Conservation (phyloP, 2,113 vertebrate species). For the Crotophaga sulcirostris region DNA sequence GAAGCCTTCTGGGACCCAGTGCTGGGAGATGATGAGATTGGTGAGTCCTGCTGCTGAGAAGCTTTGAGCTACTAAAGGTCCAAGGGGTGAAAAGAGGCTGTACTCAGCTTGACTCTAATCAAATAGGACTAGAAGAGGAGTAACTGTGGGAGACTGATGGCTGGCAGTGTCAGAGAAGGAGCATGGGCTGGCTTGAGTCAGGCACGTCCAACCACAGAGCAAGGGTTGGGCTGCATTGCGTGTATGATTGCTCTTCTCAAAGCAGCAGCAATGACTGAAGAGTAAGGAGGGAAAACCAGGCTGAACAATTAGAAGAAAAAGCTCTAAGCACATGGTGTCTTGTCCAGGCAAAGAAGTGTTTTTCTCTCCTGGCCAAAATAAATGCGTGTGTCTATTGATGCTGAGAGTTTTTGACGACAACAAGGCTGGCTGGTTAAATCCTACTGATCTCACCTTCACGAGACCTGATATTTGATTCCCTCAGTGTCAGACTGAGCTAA, state of each 20-base stretch:
- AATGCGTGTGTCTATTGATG: background rate
- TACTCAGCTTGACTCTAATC: background rate
- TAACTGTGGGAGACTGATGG: fast-evolving
- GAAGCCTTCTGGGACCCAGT: too few species aligned
- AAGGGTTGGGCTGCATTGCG: background rate
- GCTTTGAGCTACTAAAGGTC: background rate
- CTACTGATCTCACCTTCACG: constrained; percentile 24
- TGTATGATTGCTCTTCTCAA: background rate
- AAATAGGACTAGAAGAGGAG: background rate
- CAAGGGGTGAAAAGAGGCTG: background rate
- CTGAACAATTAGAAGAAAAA: background rate
- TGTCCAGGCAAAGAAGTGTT: background rate
- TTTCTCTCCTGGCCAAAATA: constrained; percentile 22
- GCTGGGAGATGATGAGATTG: too few species aligned
- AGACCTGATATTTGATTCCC: constrained; percentile 28
- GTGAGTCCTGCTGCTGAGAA: too few species aligned
- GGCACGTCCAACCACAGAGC: background rate
- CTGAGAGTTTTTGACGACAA: background rate
- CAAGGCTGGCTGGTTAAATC: background rate
- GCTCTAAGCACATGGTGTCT: background rate
- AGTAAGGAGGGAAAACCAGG: background rate
- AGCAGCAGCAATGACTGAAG: background rate
- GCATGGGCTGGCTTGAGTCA: background rate
- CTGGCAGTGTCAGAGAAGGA: background rate
- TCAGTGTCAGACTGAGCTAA: constrained; percentile 20